phyloP scores from a whole-genome alignment of 2,113 vertebrate genomes.

The Heterotis niloticus region DNA sequence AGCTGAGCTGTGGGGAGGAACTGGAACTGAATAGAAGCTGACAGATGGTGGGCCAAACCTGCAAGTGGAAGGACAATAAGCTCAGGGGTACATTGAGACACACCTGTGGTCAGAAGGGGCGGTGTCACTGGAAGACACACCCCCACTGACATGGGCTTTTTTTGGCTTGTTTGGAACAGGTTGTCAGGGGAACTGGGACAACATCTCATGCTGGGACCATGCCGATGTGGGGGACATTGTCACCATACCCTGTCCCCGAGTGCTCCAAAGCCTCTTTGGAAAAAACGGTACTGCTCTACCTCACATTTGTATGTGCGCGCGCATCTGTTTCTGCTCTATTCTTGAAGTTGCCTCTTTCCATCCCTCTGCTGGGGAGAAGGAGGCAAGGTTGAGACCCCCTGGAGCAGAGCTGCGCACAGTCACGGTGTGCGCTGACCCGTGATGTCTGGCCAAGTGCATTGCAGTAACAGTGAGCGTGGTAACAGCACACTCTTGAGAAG shows the following conservation, averaged over 20 bases:
- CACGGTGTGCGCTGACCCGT: background rate
- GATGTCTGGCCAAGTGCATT: no score
- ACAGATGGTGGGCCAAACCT: no score
- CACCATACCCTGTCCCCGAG: slow-evolving; percentile 67
- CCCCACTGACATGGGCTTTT: background rate
- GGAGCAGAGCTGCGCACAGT: background rate
- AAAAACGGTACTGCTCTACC: slow-evolving; percentile 57
- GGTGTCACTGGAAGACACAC: background rate
- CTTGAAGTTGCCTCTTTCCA: background rate
- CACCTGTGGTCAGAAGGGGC: background rate
- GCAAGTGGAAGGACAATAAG: no score
- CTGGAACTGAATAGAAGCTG: no score
- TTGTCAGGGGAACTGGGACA: slow-evolving; percentile 73
- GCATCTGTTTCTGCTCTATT: background rate
- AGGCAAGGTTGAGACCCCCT: slow-evolving; percentile 2
- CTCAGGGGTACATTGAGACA: no score
- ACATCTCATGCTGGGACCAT: slow-evolving; percentile 71
- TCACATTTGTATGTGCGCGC: background rate
- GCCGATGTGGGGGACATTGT: slow-evolving; percentile 70
- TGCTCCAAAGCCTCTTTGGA: slow-evolving; percentile 59
- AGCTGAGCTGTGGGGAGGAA: no score
- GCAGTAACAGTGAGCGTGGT: no score
- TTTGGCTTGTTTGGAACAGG: slow-evolving; percentile 45
- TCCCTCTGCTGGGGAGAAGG: background rate
- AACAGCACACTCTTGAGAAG: no score